Evolutionary conservation across 1,140 invertebrate species (phyloP), one percentile per base, ranked within the genome.

Genomic region (Pogonomyrmex barbatus): DNA sequence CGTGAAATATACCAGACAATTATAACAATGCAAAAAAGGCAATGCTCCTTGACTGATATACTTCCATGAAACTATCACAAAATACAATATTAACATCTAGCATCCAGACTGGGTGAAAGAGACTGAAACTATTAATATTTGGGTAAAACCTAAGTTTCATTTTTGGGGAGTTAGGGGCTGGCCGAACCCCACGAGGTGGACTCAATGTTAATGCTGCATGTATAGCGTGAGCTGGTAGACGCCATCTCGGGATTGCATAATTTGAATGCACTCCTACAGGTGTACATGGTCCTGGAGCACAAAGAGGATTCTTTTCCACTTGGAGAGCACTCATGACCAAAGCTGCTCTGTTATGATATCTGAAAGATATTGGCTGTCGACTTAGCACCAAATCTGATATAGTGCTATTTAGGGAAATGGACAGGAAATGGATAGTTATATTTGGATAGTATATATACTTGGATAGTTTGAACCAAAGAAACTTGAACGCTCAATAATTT

Each of bases 321-420:
- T 99, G 98, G 70, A 99, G 96, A 45, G 98, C 98, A 94, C 98
- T 98, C 94, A 99, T 97, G 50, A 99, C 98, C 90, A 99, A 97
- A 87, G 98, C 98, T 95, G 98, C 98, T 86, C 98, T 96, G 94
- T 98, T 98, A 95, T 99, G 98, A 95, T 98, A 98, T 95, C 98
- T 98, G 93, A 92, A 95, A 95, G 91, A 94, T 83, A 94, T 94
- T 87, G 86, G 93, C 94, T 95, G 76, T 87, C 82, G 93, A 91
- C 93, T 95, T 95, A 94, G 89, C 91, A 89, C 90, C 91, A 85
- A 60, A 67, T 71, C 65, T 88, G 47, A 65, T 52, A 91, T 30
- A 83, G 81, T 84, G 79, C 76, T 79, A 85, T 50, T 83, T 81
- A 71, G 71, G 63, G 88, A 83, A 68, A 78, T 89, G 60, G 42